phyloP scores from a whole-genome alignment of 2,888 invertebrate genomes.

The Stenolophus ochropezus region DNA sequence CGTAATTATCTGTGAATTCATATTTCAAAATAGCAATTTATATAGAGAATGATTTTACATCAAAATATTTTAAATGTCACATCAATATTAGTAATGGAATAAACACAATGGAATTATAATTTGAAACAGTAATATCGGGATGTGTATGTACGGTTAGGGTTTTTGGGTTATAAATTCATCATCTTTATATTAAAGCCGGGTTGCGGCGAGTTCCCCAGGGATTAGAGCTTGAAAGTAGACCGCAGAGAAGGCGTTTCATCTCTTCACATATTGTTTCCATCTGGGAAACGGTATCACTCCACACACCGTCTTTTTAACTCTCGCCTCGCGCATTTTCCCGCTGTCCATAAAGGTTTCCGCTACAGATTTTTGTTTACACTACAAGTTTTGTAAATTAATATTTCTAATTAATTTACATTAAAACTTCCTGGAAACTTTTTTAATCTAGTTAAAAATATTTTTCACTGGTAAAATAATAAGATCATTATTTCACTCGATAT shows the following conservation, averaged over 20 bases:
- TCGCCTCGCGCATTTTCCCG: background rate
- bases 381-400: background rate
- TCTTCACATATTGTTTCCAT: constrained; percentile 40
- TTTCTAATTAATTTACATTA: background rate
- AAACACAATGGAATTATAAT: background rate
- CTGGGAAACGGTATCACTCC: background rate
- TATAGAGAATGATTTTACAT: too few species aligned
- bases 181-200: background rate
- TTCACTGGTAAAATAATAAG: too few species aligned
- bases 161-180: background rate
- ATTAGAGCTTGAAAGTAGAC: constrained; percentile 22
- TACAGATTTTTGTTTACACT: background rate
- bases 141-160: too few species aligned
- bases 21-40: too few species aligned
- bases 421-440: background rate
- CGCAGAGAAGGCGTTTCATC: constrained; percentile 28
- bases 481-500: too few species aligned
- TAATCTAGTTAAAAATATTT: too few species aligned
- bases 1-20: too few species aligned
- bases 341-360: background rate
- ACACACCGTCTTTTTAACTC: constrained; percentile 12
- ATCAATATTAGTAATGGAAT: too few species aligned
- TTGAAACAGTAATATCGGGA: too few species aligned
- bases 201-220: background rate
- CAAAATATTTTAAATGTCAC: too few species aligned